These are phyloP conservation scores for Montipora cactus DNA, from an alignment of 64 coral and sea anemone species.

Conservation along the genomic window DNA sequence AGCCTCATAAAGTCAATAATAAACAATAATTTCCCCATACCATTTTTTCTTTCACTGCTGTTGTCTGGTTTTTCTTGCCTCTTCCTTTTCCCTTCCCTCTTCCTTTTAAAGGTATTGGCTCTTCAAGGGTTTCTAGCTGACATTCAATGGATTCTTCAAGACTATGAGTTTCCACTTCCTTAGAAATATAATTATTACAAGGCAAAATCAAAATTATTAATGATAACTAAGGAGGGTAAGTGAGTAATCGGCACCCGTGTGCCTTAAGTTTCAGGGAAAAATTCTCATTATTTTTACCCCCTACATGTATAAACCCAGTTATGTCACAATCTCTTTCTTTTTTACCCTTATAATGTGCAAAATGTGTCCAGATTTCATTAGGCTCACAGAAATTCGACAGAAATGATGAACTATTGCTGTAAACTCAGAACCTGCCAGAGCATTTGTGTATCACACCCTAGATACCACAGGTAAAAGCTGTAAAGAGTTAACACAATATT, in stretches of 20 bases:
- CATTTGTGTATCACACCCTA: neutral
- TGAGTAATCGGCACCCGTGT: too few species aligned
- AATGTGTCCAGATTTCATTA: neutral
- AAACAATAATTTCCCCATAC: neutral
- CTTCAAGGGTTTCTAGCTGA: neutral
- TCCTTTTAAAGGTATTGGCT: neutral
- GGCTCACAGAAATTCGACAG: neutral
- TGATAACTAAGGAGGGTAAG: too few species aligned
- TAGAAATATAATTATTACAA: neutral
- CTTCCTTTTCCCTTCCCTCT: neutral
- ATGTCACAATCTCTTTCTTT: neutral
- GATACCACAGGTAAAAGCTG: neutral
- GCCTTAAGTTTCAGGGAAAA: too few species aligned
- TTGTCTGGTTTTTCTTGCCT: neutral
- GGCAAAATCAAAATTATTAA: too few species aligned
- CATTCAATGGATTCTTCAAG: neutral
- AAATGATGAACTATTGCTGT: neutral
- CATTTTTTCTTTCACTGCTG: neutral
- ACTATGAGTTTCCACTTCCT: neutral
- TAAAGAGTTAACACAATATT: neutral
- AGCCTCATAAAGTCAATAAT: too few species aligned
- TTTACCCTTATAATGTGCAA: neutral
- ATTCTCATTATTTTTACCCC: too few species aligned
- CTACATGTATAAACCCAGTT: neutral
- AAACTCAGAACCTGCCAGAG: neutral